Conservation (phyloP, 64 coral and sea anemone genomes). For the Dendronephthya gigantea region DNA sequence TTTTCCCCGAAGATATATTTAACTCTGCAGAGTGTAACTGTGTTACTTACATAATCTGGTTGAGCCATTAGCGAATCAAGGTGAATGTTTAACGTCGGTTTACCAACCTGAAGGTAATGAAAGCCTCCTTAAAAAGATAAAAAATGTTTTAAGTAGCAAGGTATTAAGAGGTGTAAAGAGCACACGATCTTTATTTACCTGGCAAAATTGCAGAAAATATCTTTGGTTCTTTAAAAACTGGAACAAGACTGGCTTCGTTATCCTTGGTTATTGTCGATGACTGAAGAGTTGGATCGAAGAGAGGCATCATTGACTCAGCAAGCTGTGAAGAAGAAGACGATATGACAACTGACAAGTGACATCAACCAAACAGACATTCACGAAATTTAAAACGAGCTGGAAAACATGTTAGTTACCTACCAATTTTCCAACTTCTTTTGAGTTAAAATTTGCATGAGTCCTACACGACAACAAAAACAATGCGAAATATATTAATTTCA, state of each 20-base stretch:
- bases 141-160: background rate
- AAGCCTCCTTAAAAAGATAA: conserved; percentile 47
- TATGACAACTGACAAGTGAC: background rate
- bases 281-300: conserved; percentile 91
- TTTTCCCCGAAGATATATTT: too few relatives aligned
- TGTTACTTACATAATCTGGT: conserved; percentile 96
- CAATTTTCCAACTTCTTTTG: conserved; percentile 79
- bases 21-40: too few relatives aligned
- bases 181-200: conserved; percentile 27
- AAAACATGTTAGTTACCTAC: conserved; percentile 3
- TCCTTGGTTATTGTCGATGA: conserved; percentile 33
- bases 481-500: background rate
- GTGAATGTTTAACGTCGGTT: conserved; percentile 67
- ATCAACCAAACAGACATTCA: background rate
- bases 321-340: conserved; percentile 26
- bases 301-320: conserved; percentile 59
- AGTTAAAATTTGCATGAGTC: conserved; percentile 92
- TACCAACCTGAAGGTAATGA: conserved; percentile 77
- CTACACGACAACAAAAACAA: conserved; percentile 29
- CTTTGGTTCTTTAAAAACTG: conserved; percentile 82
- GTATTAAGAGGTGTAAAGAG: too few relatives aligned
- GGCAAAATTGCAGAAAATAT: conserved; percentile 56
- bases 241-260: conserved; percentile 52
- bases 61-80: conserved; percentile 89
- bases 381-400: background rate